Evolutionary conservation across 1,140 invertebrate species (phyloP), one percentile per base, ranked within the genome.

Genomic region (Nautilus pompilius): DNA sequence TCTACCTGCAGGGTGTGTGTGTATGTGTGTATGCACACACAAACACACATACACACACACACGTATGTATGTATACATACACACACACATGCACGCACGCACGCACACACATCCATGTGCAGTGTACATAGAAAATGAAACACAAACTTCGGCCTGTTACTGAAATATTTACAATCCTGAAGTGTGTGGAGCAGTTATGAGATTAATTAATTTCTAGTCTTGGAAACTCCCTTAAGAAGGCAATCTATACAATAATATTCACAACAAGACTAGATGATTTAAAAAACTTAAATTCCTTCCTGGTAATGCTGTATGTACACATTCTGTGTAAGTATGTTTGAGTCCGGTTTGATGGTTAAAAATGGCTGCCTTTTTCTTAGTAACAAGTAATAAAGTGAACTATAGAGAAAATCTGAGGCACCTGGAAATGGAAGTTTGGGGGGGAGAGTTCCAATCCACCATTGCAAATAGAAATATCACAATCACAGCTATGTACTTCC

Each of bases 201-300:
- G 45, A 24, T 3, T 15, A 32, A 26, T 22, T 20, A 5, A 3
- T 34, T 58, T 17, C 17, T n/a, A 20, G 5, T 29, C n/a, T 17
- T 20, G n/a, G 10, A 29, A 3, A 17, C 2, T 34, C 29, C 5
- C 20, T 24, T 20, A 5, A 24, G 6, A 0, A 29, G 20, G 17
- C 8, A 28, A 8, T 24, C 17, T 17, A 15, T 15, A n/a, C 15
- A 24, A 13, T 0, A 26, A 54, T 54, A n/a, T 15, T 24, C 15
- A n/a, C 24, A n/a, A 15, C 51, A 54, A n/a, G 15, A 54, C 26
- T 24, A 24, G 1, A 17, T 79, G n/a, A n/a, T n/a, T n/a, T n/a
- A n/a, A n/a, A n/a, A n/a, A n/a, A n/a, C n/a, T n/a, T 41, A 15
- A 15, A 41, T 41, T 41, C 36, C n/a, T 41, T 41, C n/a, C 36